Percentiles rank a stretch among this genome's conserved stretches.
These are phyloP conservation scores for Styela clava DNA, from an alignment of 23 tunicate genomes.

Conservation along the genomic window DNA sequence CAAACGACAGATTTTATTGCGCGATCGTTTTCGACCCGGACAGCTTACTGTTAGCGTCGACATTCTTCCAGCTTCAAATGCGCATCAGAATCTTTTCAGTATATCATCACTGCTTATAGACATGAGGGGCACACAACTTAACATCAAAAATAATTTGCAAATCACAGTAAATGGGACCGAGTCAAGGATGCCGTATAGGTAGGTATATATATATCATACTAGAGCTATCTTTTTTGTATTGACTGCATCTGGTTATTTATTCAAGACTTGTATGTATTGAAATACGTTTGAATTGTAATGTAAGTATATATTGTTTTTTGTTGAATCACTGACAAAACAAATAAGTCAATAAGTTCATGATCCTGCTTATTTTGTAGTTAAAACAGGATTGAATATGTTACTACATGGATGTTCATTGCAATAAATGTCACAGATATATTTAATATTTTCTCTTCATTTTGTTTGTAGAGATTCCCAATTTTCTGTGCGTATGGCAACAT, in stretches of 20 bases:
- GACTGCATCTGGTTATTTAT: no score
- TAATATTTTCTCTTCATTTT: no score
- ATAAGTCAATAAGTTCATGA: not conserved
- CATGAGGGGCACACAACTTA: not conserved
- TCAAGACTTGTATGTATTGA: no score
- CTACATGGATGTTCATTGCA: not conserved
- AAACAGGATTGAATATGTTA: not conserved
- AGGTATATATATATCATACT: not conserved
- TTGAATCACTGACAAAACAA: no score
- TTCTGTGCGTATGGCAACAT: slow-evolving; percentile 39
- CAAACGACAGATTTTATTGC: not conserved
- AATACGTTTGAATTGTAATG: no score
- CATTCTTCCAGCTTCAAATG: not conserved
- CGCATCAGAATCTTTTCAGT: not conserved
- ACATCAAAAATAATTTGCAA: slow-evolving; percentile 22
- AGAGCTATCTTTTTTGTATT: no score
- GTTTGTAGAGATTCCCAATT: slow-evolving; percentile 37
- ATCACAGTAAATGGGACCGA: slow-evolving; percentile 25
- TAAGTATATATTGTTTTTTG: no score
- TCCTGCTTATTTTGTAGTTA: not conserved
- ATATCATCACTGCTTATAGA: not conserved
- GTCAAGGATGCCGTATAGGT: slow-evolving; percentile 32
- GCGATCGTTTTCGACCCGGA: not conserved
- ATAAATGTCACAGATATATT: no score
- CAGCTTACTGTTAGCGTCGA: not conserved